Conservation (phyloP, 2,113 vertebrate genomes). For the Mustelus asterias region DNA sequence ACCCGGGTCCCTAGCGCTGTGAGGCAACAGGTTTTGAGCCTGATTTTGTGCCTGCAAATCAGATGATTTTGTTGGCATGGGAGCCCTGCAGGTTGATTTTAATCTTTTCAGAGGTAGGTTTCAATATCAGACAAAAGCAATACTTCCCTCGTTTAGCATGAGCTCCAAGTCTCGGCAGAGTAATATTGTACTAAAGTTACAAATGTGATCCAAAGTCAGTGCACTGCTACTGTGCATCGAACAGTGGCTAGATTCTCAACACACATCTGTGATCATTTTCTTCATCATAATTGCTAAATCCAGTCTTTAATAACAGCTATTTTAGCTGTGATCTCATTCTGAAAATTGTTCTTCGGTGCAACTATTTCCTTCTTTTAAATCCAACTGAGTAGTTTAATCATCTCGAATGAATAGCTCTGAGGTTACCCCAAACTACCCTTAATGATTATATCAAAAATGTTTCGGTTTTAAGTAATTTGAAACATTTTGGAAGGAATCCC, state of each 20-base stretch:
- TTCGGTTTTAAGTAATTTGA: background rate
- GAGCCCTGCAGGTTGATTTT: background rate
- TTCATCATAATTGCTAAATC: conserved; percentile 10
- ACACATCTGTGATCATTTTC: conserved; percentile 21
- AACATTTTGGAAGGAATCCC: background rate
- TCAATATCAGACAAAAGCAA: background rate
- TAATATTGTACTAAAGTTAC: background rate
- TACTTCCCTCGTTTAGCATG: background rate
- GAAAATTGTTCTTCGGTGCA: background rate
- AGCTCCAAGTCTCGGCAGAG: background rate
- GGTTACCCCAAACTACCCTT: background rate
- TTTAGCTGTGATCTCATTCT: background rate
- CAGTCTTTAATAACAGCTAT: background rate
- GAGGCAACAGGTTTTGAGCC: background rate
- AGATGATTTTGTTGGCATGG: background rate
- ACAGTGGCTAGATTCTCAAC: background rate
- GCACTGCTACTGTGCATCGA: background rate
- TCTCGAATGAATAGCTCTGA: background rate
- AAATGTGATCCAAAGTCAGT: background rate
- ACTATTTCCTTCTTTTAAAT: background rate
- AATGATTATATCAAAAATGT: conserved; percentile 21
- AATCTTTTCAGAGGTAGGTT: background rate
- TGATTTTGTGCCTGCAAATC: background rate
- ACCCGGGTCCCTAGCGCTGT: no score
- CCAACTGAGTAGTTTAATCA: conserved; percentile 20